Evolutionary conservation across 2,888 invertebrate genomes (phyloP), one percentile per base, ranked within the genome.

Genomic region (Eledone cirrhosa): DNA sequence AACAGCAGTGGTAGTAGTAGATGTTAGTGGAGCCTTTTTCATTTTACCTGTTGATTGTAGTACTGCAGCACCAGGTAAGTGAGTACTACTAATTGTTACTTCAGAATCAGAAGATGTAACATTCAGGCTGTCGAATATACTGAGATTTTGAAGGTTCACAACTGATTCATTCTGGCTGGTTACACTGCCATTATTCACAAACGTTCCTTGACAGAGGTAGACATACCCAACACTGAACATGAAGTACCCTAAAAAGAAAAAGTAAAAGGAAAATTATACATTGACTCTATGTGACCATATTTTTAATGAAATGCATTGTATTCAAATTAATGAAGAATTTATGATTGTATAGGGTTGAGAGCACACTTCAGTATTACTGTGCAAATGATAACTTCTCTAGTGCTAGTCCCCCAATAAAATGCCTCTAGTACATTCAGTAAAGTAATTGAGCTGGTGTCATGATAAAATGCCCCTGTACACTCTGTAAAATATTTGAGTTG

Each of bases 211-310:
- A 33, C 29, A 72, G 72, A 72, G 14, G 41, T 41, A 33, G 72
- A n/a, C 72, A 41, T n/a, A 72, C 31, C 41, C 41, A 41, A 41
- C 41, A 41, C 41, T 41, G 41, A 72, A 33, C 19, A 69, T 11
- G 14, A 72, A n/a, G 33, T 72, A 72, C n/a, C n/a, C 72, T 72
- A 41, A 33, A 72, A 72, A 11, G 31, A 72, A 3, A 72, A 22
- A 22, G n/a, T 41, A n/a, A 72, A 72, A 72, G 22, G 2, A 7
- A 19, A 31, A 31, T 31, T 14, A 22, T 4, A 31, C 4, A 19
- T 22, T 5, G n/a, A n/a, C n/a, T n/a, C n/a, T n/a, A n/a, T n/a
- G n/a, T n/a, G n/a, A n/a, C n/a, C n/a, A n/a, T n/a, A n/a, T n/a
- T n/a, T n/a, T n/a, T n/a, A n/a, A n/a, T n/a, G n/a, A n/a, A n/a